Evolutionary conservation across 2,888 invertebrate genomes (phyloP).

Genomic region (Oxyteleia sp.): DNA sequence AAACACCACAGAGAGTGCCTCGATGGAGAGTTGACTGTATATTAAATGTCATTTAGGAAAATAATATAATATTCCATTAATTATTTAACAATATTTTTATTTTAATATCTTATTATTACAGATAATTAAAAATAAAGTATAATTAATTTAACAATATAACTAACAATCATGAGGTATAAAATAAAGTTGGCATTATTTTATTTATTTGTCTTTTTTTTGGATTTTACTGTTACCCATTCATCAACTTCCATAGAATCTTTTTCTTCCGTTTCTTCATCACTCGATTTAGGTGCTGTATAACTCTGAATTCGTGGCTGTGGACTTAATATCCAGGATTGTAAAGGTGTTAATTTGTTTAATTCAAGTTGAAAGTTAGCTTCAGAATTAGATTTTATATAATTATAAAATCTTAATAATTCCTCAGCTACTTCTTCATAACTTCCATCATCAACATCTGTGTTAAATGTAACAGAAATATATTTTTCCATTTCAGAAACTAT

Average conservation of each 20-base stretch:
- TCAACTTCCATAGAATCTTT: conserved; percentile 78
- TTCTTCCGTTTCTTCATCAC: conserved; percentile 39
- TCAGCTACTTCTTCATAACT: conserved; percentile 83
- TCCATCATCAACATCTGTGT: conserved; percentile 82
- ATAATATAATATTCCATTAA: too few relatives aligned
- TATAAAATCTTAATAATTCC: conserved; percentile 81
- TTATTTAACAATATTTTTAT: too few relatives aligned
- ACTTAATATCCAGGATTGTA: conserved; percentile 82
- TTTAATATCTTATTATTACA: too few relatives aligned
- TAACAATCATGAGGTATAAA: too few relatives aligned
- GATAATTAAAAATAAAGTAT: too few relatives aligned
- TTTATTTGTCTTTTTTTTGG: too few relatives aligned
- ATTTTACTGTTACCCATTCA: conserved; percentile 83
- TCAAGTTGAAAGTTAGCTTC: conserved; percentile 75
- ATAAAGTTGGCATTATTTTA: too few relatives aligned
- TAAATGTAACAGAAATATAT: conserved; percentile 82
- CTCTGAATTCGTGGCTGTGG: conserved; percentile 42
- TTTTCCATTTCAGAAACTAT: conserved; percentile 83
- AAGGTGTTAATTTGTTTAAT: conserved; percentile 79
- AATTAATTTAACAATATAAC: too few relatives aligned
- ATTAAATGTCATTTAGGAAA: too few relatives aligned
- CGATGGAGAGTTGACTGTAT: too few relatives aligned
- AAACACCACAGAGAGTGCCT: too few relatives aligned
- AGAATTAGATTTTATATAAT: conserved; percentile 78
- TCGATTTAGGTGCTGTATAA: conserved; percentile 18